Evolutionary conservation across 2,113 vertebrate genomes (phyloP).

Genomic region (Pituophis catenifer): DNA sequence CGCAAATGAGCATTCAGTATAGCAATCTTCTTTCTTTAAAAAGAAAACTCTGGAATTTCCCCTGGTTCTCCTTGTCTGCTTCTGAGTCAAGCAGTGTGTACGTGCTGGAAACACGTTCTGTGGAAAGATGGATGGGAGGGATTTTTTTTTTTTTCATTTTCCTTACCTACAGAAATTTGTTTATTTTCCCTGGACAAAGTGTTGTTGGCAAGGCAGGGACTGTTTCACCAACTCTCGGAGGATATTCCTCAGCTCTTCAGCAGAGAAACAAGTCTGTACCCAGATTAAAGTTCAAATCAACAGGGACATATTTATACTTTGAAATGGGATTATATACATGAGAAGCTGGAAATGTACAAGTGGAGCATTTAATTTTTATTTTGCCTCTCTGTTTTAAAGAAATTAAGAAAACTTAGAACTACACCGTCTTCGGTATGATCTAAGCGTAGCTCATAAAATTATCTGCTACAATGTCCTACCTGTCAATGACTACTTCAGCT

Average conservation of each 20-base stretch:
- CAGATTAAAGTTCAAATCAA: constrained; percentile 6
- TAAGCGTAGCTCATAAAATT: too few relatives aligned
- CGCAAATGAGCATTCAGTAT: neutral
- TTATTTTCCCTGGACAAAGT: neutral
- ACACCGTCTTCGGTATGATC: too few relatives aligned
- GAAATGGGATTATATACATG: neutral
- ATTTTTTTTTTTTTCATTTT: neutral
- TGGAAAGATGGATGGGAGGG: neutral
- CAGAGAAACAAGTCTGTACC: neutral
- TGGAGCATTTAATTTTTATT: neutral
- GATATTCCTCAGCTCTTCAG: neutral
- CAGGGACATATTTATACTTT: neutral
- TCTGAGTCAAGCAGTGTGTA: neutral
- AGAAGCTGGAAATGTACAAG: neutral
- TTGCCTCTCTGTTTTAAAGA: neutral
- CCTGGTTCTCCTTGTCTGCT: neutral
- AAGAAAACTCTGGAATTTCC: neutral
- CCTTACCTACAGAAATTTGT: accelerated
- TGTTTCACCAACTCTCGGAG: neutral
- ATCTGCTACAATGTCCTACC: too few relatives aligned
- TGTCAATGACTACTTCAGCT: too few relatives aligned
- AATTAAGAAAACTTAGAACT: too few relatives aligned
- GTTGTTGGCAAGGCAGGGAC: neutral
- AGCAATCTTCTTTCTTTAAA: neutral
- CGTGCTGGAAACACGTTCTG: neutral